These are phyloP conservation scores for Clarias macrocephalus DNA, from an alignment of 2,113 vertebrate genomes.

Conservation along the genomic window DNA sequence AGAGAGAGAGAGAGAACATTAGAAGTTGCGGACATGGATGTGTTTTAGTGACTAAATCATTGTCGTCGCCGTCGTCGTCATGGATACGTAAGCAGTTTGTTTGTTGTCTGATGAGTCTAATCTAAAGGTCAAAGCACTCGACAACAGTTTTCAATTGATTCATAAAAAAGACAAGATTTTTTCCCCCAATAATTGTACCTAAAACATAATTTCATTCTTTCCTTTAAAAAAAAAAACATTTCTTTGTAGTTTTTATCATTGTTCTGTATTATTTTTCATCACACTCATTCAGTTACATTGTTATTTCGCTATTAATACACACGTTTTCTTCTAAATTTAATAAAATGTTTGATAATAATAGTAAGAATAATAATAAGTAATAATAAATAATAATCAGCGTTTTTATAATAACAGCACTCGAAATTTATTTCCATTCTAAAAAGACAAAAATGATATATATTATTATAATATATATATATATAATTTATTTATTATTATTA, in stretches of 20 bases:
- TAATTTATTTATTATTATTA: too few species aligned
- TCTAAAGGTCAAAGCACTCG: background rate
- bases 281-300: background rate
- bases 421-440: too few species aligned
- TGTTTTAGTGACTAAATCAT: slow-evolving; percentile 34
- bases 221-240: background rate
- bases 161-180: background rate
- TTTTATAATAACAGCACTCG: background rate
- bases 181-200: background rate
- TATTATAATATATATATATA: too few species aligned
- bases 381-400: background rate
- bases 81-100: background rate
- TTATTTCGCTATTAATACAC: background rate
- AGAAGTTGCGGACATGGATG: slow-evolving; percentile 30
- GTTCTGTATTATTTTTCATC: background rate
- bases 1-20: slow-evolving; percentile 59
- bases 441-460: too few species aligned
- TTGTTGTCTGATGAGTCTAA: background rate
- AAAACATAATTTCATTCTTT: background rate
- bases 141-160: background rate
- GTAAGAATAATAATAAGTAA: background rate
- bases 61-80: background rate
- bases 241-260: background rate
- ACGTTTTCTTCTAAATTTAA: background rate
- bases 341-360: background rate